These are phyloP conservation scores for Glomeris maerens DNA, from an alignment of 1,140 invertebrate species.

Conservation along the genomic window DNA sequence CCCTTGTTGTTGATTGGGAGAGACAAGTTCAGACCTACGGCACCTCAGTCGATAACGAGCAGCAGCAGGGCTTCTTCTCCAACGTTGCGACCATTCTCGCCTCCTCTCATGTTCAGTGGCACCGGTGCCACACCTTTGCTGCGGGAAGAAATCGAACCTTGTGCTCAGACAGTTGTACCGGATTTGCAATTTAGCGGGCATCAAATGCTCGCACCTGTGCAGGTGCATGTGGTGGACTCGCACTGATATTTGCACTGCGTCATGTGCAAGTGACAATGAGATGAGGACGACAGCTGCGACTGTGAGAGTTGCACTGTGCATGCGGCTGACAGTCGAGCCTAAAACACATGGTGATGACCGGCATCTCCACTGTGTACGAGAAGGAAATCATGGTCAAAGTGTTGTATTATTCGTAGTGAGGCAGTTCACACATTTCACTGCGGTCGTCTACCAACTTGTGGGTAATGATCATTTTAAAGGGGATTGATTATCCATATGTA, in stretches of 20 bases:
- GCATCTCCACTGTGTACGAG: too few species aligned
- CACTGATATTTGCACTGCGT: conserved; percentile 22
- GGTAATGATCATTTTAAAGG: too few species aligned
- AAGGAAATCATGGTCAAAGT: too few species aligned
- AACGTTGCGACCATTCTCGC: conserved; percentile 24
- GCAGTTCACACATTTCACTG: too few species aligned
- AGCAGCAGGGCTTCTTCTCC: conserved; percentile 24
- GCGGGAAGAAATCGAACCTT: conserved; percentile 14
- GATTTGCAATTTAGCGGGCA: conserved; percentile 32
- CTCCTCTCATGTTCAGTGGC: conserved; percentile 16
- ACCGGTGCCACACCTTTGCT: conserved; percentile 14
- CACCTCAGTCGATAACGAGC: conserved; percentile 24
- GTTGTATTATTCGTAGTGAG: too few species aligned
- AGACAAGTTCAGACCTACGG: conserved; percentile 29
- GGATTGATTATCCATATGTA: too few species aligned
- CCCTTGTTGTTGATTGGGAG: conserved; percentile 38
- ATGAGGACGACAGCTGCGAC: too few species aligned
- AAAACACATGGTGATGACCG: too few species aligned
- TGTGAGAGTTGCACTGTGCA: too few species aligned
- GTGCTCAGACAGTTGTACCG: conserved; percentile 34
- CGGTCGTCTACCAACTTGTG: too few species aligned
- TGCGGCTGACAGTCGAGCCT: too few species aligned
- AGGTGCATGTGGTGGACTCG: conserved; percentile 52
- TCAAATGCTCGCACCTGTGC: conserved; percentile 68
- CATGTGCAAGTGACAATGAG: too few species aligned